phyloP scores from a whole-genome alignment of 2,888 invertebrate species.

The Dicranocentrus wangi region DNA sequence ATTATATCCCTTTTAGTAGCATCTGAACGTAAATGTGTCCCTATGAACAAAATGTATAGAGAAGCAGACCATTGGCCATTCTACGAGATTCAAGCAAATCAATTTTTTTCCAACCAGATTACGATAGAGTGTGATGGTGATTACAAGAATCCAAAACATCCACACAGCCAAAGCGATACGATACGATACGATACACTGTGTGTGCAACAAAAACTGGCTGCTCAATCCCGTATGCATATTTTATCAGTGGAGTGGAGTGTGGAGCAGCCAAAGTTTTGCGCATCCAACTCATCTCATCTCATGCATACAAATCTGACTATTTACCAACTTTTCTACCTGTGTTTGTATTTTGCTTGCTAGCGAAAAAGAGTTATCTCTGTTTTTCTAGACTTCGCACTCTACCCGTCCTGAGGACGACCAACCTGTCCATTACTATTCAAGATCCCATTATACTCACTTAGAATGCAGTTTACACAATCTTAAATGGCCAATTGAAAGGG shows the following conservation, averaged over 20 bases:
- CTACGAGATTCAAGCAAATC: not conserved
- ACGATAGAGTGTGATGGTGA: conserved; percentile 9
- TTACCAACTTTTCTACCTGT: conserved; percentile 27
- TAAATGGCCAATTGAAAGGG: conserved; percentile 64
- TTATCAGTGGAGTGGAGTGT: conserved; percentile 7
- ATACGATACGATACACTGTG: not conserved
- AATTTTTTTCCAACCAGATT: conserved; percentile 5
- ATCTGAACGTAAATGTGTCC: too few species aligned
- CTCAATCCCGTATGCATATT: conserved; percentile 9
- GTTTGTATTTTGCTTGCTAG: not conserved
- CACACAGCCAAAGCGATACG: not conserved
- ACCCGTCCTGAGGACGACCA: conserved; percentile 38
- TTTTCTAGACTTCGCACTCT: not conserved
- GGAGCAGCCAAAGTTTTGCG: not conserved
- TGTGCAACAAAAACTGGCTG: too few species aligned
- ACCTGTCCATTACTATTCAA: conserved; percentile 50
- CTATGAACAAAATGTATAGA: too few species aligned
- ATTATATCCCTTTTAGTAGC: too few species aligned
- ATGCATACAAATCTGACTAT: conserved; percentile 53
- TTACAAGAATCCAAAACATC: not conserved
- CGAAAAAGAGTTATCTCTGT: not conserved
- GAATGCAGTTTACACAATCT: conserved; percentile 65
- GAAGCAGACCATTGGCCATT: too few species aligned
- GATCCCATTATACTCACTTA: conserved; percentile 66
- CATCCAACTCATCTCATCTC: conserved; percentile 33